Base-by-base conservation (phyloP, 2,888 invertebrate species). In the Acronicta alni region DNA sequence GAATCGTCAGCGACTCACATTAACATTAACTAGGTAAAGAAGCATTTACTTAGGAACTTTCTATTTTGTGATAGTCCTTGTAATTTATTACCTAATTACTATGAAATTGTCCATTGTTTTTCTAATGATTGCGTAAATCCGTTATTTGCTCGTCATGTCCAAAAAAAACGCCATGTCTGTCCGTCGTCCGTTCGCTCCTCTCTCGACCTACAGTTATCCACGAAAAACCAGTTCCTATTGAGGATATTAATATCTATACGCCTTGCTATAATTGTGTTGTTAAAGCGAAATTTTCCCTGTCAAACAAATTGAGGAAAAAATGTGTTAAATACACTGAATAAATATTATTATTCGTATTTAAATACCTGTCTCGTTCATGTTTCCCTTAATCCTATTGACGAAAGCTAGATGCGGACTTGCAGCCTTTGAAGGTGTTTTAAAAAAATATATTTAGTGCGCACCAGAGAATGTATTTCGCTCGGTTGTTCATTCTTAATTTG, bases 121-220 rank as follows among this genome's bases (percentile, higher is more conserved):
- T 71, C 1, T 48, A 54, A 37, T 57, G 58, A 75, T 82, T 82
- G 81, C 79, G 83, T 79, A 78, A 79, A 81, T 85, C 85, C 84
- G 81, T 69, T 67, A 79, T 80, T 83, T 81, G 81, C 82, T 79
- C 71, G 75, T 64, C 62, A 71, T 51, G 64, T 63, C 54, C 52
- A 32, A 46, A n/a, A 43, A 54, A 52, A 59, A 49, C 55, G 65
- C 18, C 37, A 48, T 53, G 59, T 49, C 69, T 26, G 5, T 20
- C n/a, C 20, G 20, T 20, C 67, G 65, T 72, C 71, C 72, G 62
- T 74, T 62, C 71, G 72, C 48, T 76, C 67, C 61, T 69, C 73
- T 71, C 65, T 73, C 66, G 73, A 62, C 74, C 77, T 65, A 73
- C 72, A 56, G 67, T 62, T 66, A 72, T 35, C 59, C 48, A 62